Percentiles rank a stretch among this genome's conserved stretches.
phyloP scores from a whole-genome alignment of 2,113 vertebrate species.

The Nerophis ophidion region DNA sequence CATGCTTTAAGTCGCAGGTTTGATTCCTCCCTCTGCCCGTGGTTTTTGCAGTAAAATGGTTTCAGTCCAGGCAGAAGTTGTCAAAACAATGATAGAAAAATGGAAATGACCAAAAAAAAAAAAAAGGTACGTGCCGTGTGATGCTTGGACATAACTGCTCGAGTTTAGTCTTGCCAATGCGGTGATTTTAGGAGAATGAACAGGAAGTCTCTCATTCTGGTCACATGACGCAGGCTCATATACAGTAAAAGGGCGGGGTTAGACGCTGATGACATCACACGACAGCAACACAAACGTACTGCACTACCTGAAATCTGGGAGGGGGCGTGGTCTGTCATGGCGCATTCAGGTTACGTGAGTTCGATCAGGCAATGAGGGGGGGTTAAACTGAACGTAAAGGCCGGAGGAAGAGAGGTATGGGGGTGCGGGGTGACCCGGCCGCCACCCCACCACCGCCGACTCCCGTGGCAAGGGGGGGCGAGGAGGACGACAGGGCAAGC shows the following conservation, averaged over 20 bases:
- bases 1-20: no score
- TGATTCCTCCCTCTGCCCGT: no score
- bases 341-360: constrained; percentile 48
- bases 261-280: not conserved
- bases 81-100: constrained; percentile 25
- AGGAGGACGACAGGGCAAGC: constrained; percentile 73
- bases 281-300: not conserved
- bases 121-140: constrained; percentile 60
- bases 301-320: not conserved
- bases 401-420: not conserved
- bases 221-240: constrained; percentile 37
- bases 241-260: constrained; percentile 41
- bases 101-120: constrained; percentile 30
- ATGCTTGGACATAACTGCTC: constrained; percentile 15
- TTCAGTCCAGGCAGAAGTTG: constrained; percentile 26
- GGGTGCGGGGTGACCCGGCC: constrained; percentile 12
- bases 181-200: not conserved
- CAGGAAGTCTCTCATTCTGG: constrained; percentile 30
- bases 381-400: constrained; percentile 49
- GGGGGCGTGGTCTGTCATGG: constrained; percentile 11
- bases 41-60: not conserved
- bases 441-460: constrained; percentile 8
- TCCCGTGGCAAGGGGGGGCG: constrained; percentile 33
- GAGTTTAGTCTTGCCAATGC: constrained; percentile 20
- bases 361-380: constrained; percentile 59